Conservation (phyloP, 1,140 invertebrate species). For the Bombus ignitus region DNA sequence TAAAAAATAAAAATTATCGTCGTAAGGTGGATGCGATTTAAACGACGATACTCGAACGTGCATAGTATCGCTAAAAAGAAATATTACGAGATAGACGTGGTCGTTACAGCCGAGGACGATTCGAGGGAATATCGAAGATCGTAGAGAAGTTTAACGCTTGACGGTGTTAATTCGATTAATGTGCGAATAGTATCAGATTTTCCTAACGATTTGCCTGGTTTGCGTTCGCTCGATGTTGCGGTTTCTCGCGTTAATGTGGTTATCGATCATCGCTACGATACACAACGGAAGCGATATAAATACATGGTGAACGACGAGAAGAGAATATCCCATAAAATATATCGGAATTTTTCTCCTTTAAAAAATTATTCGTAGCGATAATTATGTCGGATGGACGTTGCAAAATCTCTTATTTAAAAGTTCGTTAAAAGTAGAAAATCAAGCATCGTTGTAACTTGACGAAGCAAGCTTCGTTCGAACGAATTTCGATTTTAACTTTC, state of each 20-base stretch:
- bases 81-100: fast-evolving
- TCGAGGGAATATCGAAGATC: not conserved
- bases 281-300: conserved; percentile 5
- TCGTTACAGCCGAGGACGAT: fast-evolving
- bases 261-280: conserved; percentile 22
- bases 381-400: too few species aligned
- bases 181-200: not conserved
- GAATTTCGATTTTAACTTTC: too few species aligned
- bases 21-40: fast-evolving
- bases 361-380: too few species aligned
- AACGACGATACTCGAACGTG: too few species aligned
- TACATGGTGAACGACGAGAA: not conserved
- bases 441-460: too few species aligned
- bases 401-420: too few species aligned
- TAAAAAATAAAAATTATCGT: too few species aligned
- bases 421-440: too few species aligned
- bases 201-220: not conserved
- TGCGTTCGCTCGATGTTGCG: not conserved
- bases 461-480: too few species aligned
- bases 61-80: not conserved
- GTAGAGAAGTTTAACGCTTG: not conserved
- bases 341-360: too few species aligned
- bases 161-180: not conserved
- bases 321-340: too few species aligned
- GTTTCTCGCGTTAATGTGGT: conserved; percentile 6